Conservation (phyloP, 2,888 invertebrate species). For the Nematopogon swammerdamellus region DNA sequence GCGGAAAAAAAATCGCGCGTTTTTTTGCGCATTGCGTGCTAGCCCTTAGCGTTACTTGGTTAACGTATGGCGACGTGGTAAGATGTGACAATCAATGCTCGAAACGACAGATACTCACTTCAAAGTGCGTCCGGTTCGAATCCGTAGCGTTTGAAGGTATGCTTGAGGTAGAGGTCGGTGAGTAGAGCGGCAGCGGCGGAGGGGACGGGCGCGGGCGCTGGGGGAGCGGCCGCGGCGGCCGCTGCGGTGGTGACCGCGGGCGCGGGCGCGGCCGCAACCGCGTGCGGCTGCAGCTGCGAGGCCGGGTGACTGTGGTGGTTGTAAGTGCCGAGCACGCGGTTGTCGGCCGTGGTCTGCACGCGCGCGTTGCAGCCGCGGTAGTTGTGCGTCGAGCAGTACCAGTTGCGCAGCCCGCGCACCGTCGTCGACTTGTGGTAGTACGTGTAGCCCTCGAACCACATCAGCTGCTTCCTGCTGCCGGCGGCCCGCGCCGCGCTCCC, state of each 20-base stretch:
- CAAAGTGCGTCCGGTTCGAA: not conserved
- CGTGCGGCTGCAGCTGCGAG: not conserved
- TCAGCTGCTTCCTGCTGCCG: constrained; percentile 32
- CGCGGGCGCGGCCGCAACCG: not conserved
- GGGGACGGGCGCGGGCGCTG: constrained; percentile 7
- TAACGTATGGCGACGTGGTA: no score
- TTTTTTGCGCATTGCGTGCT: no score
- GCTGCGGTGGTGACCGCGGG: constrained; percentile 8
- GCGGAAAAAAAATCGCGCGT: no score
- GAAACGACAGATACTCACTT: no score
- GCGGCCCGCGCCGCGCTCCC: constrained; percentile 22
- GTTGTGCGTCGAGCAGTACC: constrained; percentile 45
- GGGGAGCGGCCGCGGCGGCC: constrained; percentile 15
- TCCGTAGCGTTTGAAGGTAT: not conserved
- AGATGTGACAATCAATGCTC: no score
- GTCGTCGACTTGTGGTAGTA: constrained; percentile 39
- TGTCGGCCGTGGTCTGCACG: constrained; percentile 5
- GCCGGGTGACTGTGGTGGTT: constrained; percentile 3
- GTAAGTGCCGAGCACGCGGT: constrained; percentile 1
- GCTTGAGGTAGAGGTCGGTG: not conserved
- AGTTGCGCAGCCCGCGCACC: constrained; percentile 28
- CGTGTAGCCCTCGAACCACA: constrained; percentile 32
- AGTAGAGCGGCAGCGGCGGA: constrained; percentile 15
- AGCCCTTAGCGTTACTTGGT: no score
- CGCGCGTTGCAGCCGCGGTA: constrained; percentile 35